Percentiles rank a stretch among this genome's conserved stretches.
Evolutionary conservation across 2,113 vertebrate genomes (phyloP).

Genomic region (Calyptomena viridis): DNA sequence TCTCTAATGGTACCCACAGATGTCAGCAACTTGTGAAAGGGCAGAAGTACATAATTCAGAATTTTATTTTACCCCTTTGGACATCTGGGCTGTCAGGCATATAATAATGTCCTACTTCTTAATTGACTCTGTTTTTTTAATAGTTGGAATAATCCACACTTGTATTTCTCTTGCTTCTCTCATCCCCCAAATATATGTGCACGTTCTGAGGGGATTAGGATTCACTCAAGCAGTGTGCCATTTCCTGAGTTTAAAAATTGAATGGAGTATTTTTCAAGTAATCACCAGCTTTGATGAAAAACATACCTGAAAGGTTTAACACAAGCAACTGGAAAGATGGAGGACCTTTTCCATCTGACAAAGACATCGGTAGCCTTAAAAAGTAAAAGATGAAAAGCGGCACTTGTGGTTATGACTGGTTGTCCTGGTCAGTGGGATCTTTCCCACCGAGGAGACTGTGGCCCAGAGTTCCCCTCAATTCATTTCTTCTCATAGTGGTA

Average conservation of each 20-base stretch:
- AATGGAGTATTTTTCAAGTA: neutral
- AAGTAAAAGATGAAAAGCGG: neutral
- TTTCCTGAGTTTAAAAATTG: neutral
- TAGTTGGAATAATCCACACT: neutral
- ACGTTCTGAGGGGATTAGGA: neutral
- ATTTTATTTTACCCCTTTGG: neutral
- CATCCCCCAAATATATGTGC: neutral
- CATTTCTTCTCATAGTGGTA: neutral
- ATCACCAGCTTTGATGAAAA: neutral
- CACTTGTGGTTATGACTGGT: neutral
- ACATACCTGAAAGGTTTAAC: neutral
- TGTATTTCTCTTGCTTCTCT: neutral
- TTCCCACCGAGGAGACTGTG: rapidly evolving
- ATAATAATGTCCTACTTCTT: neutral
- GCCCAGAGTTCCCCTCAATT: neutral
- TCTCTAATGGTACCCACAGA: neutral
- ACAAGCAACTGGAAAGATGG: neutral
- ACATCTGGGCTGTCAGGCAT: neutral
- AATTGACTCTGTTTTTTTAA: neutral
- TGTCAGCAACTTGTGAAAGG: neutral
- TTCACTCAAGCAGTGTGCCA: neutral
- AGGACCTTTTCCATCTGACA: neutral
- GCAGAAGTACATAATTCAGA: neutral
- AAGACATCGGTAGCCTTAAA: neutral
- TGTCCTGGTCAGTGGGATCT: neutral